phyloP scores from a whole-genome alignment of 2,113 vertebrate genomes.

The Gymnorhina tibicen region DNA sequence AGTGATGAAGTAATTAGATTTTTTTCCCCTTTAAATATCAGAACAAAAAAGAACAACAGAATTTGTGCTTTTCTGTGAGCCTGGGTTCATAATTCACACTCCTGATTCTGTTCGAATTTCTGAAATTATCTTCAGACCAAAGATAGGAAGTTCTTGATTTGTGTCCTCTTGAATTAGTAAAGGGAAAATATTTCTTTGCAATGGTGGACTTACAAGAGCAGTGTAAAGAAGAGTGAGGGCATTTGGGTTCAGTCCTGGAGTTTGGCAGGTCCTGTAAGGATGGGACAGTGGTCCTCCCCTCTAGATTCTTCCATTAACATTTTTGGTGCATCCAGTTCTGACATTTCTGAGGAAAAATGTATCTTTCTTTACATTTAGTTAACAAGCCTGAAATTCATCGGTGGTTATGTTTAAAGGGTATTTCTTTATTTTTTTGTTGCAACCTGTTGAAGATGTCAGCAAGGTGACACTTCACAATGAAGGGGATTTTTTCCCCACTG shows the following conservation, averaged over 20 bases:
- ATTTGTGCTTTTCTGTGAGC: not conserved
- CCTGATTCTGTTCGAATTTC: not conserved
- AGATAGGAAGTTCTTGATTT: not conserved
- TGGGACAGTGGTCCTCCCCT: not conserved
- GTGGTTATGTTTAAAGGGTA: not conserved
- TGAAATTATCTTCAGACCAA: not conserved
- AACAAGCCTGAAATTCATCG: not conserved
- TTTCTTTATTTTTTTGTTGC: not conserved
- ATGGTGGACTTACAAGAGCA: not conserved
- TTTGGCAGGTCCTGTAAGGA: not conserved
- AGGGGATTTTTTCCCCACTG: not conserved
- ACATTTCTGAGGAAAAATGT: not conserved
- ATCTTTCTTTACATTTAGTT: not conserved
- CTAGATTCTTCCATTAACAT: not conserved
- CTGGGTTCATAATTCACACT: not conserved
- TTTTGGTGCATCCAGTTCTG: not conserved
- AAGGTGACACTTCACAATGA: not conserved
- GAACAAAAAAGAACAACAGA: not conserved
- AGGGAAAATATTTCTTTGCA: not conserved
- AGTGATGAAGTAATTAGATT: conserved; percentile 14
- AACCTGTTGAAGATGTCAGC: not conserved
- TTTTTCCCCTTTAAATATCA: not conserved
- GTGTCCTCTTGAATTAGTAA: not conserved
- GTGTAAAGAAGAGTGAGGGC: no score
- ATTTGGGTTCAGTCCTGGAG: not conserved